Base-by-base conservation (phyloP, 1,140 invertebrate species). In the Calephelis virginiensis region DNA sequence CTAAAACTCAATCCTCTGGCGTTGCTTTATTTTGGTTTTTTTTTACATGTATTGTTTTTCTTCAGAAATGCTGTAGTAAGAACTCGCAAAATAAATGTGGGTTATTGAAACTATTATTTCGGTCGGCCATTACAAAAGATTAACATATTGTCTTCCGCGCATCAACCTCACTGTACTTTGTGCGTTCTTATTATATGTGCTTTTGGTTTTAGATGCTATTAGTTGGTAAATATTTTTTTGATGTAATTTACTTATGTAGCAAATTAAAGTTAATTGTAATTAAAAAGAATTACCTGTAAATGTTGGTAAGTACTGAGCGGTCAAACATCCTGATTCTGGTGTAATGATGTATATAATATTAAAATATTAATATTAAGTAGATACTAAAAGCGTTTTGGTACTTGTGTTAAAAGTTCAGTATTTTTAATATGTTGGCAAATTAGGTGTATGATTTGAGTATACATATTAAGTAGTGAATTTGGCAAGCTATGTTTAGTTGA, bases 401-500 rank as follows among this genome's bases (percentile, higher is more conserved):
- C 81, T 77, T 78, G 76, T 82, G 78, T 86, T 84, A 76, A 78
- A 83, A 81, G 78, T 82, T 82, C 86, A 90, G 85, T 89, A 90
- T 89, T 90, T 74, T 83, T 79, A 75, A 76, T 81, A 78, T 72
- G 76, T 83, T 85, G 77, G 76, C 74, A 75, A 79, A 76, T 79
- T 83, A 86, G 75, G 74, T 74, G 79, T 82, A 73, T 78, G 82
- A 80, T 76, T 77, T 74, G 75, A 77, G 80, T 84, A 83, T 80
- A 78, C 78, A 73, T 82, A 82, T 81, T 81, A 73, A 76, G 80
- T 86, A 83, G 84, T 83, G 74, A 77, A 81, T 69, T 83, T 81
- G 75, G 70, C 68, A 75, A 74, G 73, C 75, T 74, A 71, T 73
- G 71, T 66, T 72, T 69, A 71, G 63, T 62, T 65, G 63, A 71